Evolutionary conservation across 2,888 invertebrate species (phyloP), one percentile per base, ranked within the genome.

Genomic region (Linnaemya vulpina): DNA sequence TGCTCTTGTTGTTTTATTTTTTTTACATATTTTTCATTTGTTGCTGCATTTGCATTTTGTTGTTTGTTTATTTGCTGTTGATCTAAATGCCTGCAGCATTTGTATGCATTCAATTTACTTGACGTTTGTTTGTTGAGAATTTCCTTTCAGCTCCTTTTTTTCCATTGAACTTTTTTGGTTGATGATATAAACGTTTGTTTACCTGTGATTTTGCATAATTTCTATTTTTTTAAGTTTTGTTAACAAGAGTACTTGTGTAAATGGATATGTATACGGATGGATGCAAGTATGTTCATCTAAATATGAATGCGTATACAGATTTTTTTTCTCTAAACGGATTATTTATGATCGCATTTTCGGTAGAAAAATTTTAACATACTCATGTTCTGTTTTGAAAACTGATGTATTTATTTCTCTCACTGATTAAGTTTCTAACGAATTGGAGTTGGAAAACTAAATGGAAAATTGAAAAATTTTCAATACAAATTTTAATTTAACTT

Each of bases 11-110:
- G 49, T 40, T 62, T 43, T 38, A 49, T 79, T 81, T 84, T 85
- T 82, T 88, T 85, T 78, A 79, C 77, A 82, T 77, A 82, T 74
- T 87, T 76, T 82, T 87, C 70, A 67, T 83, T 78, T 86, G 77
- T 70, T 86, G 80, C 77, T 84, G 86, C 79, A 82, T 60, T 58
- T 58, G 30, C 11, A 58, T 13, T 25, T 30, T 22, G 46, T 71
- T 60, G 65, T 10, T n/a, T 67, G 22, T 60, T 73, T 75, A 43
- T 73, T 75, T 75, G 43, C 43, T 79, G 49, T 43, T 83, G 49
- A 35, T 83, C 71, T 60, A 71, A 70, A 63, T 78, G 67, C 77
- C 78, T 73, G 51, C 51, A 82, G 82, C 85, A 75, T 22, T 82
- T 82, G 65, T 74, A 53, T 82, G 58, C 82, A 75, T 85, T 85